phyloP scores from a whole-genome alignment of 2,113 vertebrate species.

The Gasterosteus aculeatus region DNA sequence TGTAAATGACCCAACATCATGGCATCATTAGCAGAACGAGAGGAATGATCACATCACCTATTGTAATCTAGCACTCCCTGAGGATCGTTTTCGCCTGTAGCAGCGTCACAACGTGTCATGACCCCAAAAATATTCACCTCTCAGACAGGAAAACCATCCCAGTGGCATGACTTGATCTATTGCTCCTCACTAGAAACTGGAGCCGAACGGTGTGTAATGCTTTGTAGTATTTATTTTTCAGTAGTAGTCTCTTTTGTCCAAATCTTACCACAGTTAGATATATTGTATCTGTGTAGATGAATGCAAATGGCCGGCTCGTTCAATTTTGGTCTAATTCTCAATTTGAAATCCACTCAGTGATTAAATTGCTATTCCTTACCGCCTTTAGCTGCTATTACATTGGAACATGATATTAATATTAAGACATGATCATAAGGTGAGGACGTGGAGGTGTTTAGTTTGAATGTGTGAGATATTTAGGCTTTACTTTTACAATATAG shows the following conservation, averaged over 20 bases:
- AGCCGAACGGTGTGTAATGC: constrained; percentile 69
- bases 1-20: constrained; percentile 66
- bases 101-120: constrained; percentile 51
- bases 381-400: constrained; percentile 40
- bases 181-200: constrained; percentile 58
- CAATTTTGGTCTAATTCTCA: constrained; percentile 42
- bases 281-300: constrained; percentile 66
- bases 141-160: constrained; percentile 40
- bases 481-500: constrained; percentile 31
- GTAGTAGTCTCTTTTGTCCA: constrained; percentile 59
- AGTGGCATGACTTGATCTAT: constrained; percentile 70
- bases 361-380: constrained; percentile 29
- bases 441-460: constrained; percentile 33
- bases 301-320: constrained; percentile 54
- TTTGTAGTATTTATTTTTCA: constrained; percentile 72
- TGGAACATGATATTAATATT: constrained; percentile 20
- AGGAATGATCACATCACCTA: constrained; percentile 53
- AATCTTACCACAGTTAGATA: constrained; percentile 66
- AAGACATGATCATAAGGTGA: constrained; percentile 14
- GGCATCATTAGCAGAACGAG: constrained; percentile 63
- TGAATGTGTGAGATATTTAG: constrained; percentile 54
- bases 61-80: constrained; percentile 37
- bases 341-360: constrained; percentile 40
- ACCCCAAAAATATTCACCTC: constrained; percentile 45
- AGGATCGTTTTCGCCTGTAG: constrained; percentile 42